phyloP scores from a whole-genome alignment of 2,888 invertebrate species.

The Scrobipalpa atriplicella region DNA sequence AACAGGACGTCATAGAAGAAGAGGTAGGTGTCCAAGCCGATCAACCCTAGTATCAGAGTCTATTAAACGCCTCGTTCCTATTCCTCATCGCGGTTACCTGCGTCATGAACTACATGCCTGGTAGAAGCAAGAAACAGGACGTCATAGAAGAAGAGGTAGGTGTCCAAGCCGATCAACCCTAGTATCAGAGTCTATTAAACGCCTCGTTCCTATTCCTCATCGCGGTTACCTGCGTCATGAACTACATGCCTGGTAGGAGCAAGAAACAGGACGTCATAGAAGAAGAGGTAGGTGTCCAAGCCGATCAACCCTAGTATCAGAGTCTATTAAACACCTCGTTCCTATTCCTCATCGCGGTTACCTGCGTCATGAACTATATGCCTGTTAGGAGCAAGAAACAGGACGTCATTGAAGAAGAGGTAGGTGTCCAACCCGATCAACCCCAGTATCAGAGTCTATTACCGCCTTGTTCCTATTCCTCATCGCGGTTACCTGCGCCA shows the following conservation, averaged over 20 bases:
- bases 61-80: too few relatives aligned
- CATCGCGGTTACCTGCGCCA: constrained; percentile 91
- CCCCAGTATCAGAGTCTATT: too few relatives aligned
- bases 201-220: constrained; percentile 93
- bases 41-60: too few relatives aligned
- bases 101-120: constrained; percentile 91
- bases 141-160: constrained; percentile 72
- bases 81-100: constrained; percentile 93
- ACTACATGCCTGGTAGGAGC: constrained; percentile 87
- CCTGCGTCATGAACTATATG: constrained; percentile 91
- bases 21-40: too few relatives aligned
- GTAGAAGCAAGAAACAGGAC: constrained; percentile 74
- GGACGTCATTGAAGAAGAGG: constrained; percentile 76
- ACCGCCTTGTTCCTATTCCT: constrained; percentile 88
- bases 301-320: too few relatives aligned
- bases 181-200: too few relatives aligned
- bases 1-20: constrained; percentile 76
- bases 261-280: constrained; percentile 76
- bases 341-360: constrained; percentile 92
- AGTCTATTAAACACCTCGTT: too few relatives aligned
- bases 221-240: constrained; percentile 91
- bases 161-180: too few relatives aligned
- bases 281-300: constrained; percentile 67
- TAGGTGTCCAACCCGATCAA: too few relatives aligned
- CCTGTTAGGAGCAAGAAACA: constrained; percentile 82